Base-by-base conservation (phyloP, 2,113 vertebrate genomes). In the Sapayoa aenigma region DNA sequence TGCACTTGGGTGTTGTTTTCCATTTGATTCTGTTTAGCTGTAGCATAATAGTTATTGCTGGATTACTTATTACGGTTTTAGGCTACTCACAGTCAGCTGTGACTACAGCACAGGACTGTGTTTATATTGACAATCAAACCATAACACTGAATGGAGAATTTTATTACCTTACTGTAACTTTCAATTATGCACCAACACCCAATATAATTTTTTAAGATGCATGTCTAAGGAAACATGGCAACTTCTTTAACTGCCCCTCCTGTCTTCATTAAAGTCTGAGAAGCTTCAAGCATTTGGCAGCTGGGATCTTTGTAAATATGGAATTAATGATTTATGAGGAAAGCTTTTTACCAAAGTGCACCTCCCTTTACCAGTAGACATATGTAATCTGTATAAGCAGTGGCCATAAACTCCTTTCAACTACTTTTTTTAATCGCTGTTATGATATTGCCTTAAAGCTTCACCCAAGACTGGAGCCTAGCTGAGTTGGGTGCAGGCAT, bases 271-370 rank as follows among this genome's bases (percentile, higher is more conserved):
- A 68, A 66, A 73, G 44, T 56, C 66, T 16, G 44, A 46, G 35
- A 75, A 82, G 31, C 46, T 84, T 84, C 28, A 78, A 71, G 44
- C 12, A 8, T 81, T 94, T 85, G 37, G 62, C 28, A 86, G 76
- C 68, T 80, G 88, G 90, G 80, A 67, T 89, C 59, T 87, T 92
- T 93, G 90, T 81, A 87, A 81, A 87, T 94, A 89, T 35, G 14
- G 68, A 62, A 92, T 94, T 87, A 95, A 91, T 60, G 72, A 94
- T 97, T 92, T 93, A 93, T 65, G 83, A 89, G 67, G 77, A 60
- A 66, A 75, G 83, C 66, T 31, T 96, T 97, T 95, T 94, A 84
- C 82, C 44, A 60, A 75, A 92, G 77, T 78, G 73, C 66, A 79
- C 62, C 31, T 90, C 49, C 28, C 15, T 87, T 52, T 75, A 84